phyloP scores from a whole-genome alignment of 2,888 invertebrate genomes.

The Teinopalpus imperialis region DNA sequence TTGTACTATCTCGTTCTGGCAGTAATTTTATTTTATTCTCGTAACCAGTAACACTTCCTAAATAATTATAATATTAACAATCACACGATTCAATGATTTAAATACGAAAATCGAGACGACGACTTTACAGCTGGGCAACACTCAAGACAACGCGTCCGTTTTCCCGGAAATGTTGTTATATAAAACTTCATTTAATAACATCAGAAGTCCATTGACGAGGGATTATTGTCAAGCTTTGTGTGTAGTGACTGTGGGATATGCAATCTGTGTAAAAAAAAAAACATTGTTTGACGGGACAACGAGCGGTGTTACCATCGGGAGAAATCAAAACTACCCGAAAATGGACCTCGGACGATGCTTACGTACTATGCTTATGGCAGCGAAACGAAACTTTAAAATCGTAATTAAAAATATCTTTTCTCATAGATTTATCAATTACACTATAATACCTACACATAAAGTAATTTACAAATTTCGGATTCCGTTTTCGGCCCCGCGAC shows the following conservation, averaged over 20 bases:
- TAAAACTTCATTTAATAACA: conserved; percentile 6
- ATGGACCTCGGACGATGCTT: conserved; percentile 49
- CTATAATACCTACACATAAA: conserved; percentile 56
- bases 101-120: conserved; percentile 2
- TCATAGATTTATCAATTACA: conserved; percentile 53
- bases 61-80: background rate
- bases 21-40: too few species aligned
- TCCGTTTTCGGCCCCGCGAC: conserved; percentile 32
- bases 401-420: conserved; percentile 74
- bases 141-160: conserved; percentile 1
- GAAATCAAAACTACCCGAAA: conserved; percentile 40
- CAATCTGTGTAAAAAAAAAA: background rate
- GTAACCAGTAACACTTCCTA: background rate
- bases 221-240: conserved; percentile 15
- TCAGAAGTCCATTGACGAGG: conserved; percentile 13
- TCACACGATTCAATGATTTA: background rate
- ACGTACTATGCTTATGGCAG: conserved; percentile 66
- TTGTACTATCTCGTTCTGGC: background rate
- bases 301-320: conserved; percentile 36
- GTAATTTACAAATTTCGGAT: conserved; percentile 62
- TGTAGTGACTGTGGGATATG: background rate
- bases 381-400: conserved; percentile 53
- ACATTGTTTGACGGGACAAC: conserved; percentile 19
- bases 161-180: conserved; percentile 5
- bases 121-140: conserved; percentile 1